phyloP scores from a whole-genome alignment of 64 coral and sea anemone species.

The Cladopsammia gracilis region DNA sequence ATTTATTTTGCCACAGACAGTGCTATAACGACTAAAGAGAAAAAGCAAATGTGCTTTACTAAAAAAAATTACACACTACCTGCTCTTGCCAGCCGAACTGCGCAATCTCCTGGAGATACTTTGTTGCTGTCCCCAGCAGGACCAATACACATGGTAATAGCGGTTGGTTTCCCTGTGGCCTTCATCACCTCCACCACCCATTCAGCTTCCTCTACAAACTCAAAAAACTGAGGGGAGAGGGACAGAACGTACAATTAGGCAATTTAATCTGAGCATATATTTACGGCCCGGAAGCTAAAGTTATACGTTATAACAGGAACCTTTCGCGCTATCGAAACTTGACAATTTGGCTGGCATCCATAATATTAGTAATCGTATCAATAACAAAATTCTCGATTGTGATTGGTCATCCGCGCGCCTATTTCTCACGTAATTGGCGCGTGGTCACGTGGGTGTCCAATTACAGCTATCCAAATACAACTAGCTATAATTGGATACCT shows the following conservation, averaged over 20 bases:
- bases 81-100: conserved; percentile 39
- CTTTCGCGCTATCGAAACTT: too few species aligned
- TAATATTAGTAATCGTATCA: too few species aligned
- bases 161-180: conserved; percentile 55
- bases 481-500: too few species aligned
- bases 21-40: neutral
- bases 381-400: too few species aligned
- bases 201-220: conserved; percentile 76
- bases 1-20: neutral
- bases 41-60: neutral
- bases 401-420: too few species aligned
- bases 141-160: conserved; percentile 48
- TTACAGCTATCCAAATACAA: too few species aligned
- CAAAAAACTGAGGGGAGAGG: conserved; percentile 58
- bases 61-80: neutral
- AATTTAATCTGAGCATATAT: too few species aligned
- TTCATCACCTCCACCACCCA: conserved; percentile 58
- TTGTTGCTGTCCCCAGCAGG: neutral
- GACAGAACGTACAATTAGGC: neutral
- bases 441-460: too few species aligned
- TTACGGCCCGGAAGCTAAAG: too few species aligned
- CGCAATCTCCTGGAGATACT: conserved; percentile 61
- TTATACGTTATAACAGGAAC: too few species aligned
- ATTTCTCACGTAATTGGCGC: too few species aligned
- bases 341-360: too few species aligned